These are phyloP conservation scores for Natrix natrix DNA, from an alignment of 2,797 vertebrate species.

Conservation along the genomic window DNA sequence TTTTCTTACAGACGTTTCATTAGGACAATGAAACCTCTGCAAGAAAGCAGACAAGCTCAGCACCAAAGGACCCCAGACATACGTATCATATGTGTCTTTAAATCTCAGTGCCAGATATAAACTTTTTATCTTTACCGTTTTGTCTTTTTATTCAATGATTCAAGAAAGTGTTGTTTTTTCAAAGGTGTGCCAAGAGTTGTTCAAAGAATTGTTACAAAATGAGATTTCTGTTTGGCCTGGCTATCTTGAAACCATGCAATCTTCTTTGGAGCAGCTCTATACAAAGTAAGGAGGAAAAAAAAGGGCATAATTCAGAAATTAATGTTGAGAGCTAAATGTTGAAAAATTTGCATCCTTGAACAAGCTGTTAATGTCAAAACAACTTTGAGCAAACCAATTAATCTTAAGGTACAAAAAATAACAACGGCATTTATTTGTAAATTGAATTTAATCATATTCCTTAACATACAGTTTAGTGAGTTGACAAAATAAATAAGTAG, in stretches of 20 bases:
- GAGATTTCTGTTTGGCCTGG: constrained; percentile 91
- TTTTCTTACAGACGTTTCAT: too few relatives aligned
- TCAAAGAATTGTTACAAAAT: constrained; percentile 81
- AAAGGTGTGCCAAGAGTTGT: constrained; percentile 90
- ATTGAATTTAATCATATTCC: not conserved
- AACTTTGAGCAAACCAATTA: not conserved
- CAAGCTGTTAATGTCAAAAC: not conserved
- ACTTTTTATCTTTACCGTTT: not conserved
- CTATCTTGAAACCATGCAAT: constrained; percentile 81
- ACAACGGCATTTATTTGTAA: not conserved
- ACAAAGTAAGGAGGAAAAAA: constrained; percentile 71
- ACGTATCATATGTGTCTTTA: not conserved
- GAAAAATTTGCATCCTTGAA: constrained; percentile 30
- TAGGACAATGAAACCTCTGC: not conserved
- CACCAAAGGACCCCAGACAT: not conserved
- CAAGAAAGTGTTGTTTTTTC: constrained; percentile 4
- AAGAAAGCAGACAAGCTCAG: not conserved
- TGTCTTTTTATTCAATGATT: not conserved
- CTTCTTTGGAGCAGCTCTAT: constrained; percentile 84
- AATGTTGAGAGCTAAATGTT: not conserved
- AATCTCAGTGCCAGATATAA: not conserved
- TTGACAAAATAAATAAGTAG: not conserved
- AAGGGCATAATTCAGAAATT: not conserved
- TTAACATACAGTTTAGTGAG: not conserved
- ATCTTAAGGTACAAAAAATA: constrained; percentile 2